A percentile compares a stretch with the other conserved stretches of the same genome.
These are phyloP conservation scores for Aporophyla nigra DNA, from an alignment of 2,888 invertebrate species.

Conservation along the genomic window DNA sequence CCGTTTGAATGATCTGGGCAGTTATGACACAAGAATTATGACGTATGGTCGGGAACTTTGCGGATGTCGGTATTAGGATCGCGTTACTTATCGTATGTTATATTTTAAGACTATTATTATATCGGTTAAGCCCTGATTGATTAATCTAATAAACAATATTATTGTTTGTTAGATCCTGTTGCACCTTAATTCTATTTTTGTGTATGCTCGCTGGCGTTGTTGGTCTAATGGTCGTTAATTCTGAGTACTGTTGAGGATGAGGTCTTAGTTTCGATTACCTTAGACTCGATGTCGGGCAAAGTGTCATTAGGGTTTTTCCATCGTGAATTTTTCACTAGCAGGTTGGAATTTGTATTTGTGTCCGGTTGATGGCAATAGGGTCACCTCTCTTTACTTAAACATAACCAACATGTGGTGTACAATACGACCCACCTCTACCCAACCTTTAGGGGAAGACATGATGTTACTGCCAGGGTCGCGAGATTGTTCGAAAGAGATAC, in stretches of 20 bases:
- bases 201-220: neutral
- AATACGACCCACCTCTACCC: neutral
- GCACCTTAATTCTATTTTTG: conserved; percentile 3
- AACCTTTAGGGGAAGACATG: neutral
- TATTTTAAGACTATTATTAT: conserved; percentile 41
- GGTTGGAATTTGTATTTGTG: neutral
- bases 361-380: neutral
- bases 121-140: conserved; percentile 43
- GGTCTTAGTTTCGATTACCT: neutral
- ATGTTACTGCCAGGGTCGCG: too few relatives aligned
- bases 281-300: neutral
- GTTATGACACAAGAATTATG: conserved; percentile 44
- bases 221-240: neutral
- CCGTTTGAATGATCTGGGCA: conserved; percentile 84
- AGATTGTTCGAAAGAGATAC: too few relatives aligned
- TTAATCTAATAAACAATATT: conserved; percentile 42
- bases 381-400: neutral
- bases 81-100: conserved; percentile 44
- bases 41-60: conserved; percentile 66
- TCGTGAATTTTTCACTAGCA: neutral
- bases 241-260: neutral
- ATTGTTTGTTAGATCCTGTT: conserved; percentile 47
- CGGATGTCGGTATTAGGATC: conserved; percentile 71
- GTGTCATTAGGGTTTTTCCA: neutral
- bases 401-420: neutral